Percentiles rank a stretch among this genome's conserved stretches.
Conservation (phyloP, 2,113 vertebrate genomes). For the Microcebus ravelobensis region DNA sequence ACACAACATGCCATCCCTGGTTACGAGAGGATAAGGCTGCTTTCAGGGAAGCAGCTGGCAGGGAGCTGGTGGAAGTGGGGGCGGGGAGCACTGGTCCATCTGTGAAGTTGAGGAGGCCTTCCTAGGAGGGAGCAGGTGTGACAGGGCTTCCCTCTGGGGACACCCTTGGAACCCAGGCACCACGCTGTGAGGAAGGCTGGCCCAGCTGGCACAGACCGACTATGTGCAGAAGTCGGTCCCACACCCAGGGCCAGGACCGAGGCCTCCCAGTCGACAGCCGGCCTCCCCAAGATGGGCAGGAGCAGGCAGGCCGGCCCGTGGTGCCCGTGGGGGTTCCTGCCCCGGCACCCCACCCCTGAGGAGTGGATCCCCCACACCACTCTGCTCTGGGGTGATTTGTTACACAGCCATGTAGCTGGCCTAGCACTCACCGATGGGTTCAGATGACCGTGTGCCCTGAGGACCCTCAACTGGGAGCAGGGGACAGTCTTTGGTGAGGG, state of each 20-base stretch:
- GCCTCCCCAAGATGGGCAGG: rapidly evolving
- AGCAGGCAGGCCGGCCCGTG: neutral
- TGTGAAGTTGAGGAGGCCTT: neutral
- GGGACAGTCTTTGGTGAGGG: neutral
- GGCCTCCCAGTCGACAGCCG: neutral
- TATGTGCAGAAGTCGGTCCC: too few relatives aligned
- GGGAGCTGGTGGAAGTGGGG: neutral
- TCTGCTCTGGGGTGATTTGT: neutral
- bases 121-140: neutral
- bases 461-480: neutral
- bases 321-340: neutral
- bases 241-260: too few relatives aligned
- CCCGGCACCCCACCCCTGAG: too few relatives aligned
- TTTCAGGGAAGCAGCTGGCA: neutral
- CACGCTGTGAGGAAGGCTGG: neutral
- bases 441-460: neutral
- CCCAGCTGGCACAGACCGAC: too few relatives aligned
- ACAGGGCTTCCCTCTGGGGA: neutral
- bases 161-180: neutral
- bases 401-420: rapidly evolving
- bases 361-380: neutral
- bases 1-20: neutral
- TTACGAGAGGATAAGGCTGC: too few relatives aligned
- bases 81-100: neutral
- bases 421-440: too few relatives aligned